These are phyloP conservation scores for Oscheius sp. DNA, from an alignment of 2,888 invertebrate species.

Conservation along the genomic window DNA sequence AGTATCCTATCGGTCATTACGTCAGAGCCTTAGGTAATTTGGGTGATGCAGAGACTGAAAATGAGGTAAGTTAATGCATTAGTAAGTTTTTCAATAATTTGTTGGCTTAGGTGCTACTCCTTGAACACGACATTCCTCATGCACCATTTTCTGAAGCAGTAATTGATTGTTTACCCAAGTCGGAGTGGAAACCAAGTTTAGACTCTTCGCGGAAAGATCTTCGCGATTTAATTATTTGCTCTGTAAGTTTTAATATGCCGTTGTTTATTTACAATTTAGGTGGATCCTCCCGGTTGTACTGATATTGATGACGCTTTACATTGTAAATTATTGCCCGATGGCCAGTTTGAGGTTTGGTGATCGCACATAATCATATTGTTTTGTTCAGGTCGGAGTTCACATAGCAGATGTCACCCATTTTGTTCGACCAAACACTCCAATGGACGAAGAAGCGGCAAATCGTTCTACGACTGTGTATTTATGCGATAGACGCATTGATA, in stretches of 20 bases:
- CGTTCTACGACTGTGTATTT: constrained; percentile 91
- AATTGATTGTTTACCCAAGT: constrained; percentile 86
- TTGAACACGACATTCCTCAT: constrained; percentile 97
- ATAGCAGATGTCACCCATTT: constrained; percentile 99
- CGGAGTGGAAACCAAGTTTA: constrained; percentile 71
- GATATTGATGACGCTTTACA: constrained; percentile 99
- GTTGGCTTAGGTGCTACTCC: constrained; percentile 79
- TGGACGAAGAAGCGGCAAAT: constrained; percentile 90
- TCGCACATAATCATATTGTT: background rate
- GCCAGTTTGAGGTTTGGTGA: constrained; percentile 70
- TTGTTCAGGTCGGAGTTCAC: constrained; percentile 80
- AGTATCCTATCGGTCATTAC: constrained; percentile 82
- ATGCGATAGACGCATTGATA: constrained; percentile 83
- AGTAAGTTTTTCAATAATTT: background rate
- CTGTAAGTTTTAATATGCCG: constrained; percentile 46
- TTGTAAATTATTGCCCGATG: constrained; percentile 82
- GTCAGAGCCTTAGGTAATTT: constrained; percentile 90
- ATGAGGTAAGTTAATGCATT: constrained; percentile 80
- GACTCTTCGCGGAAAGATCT: constrained; percentile 83
- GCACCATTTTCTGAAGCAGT: constrained; percentile 94
- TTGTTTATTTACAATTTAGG: constrained; percentile 10
- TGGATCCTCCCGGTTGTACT: constrained; percentile 93
- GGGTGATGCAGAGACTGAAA: constrained; percentile 94
- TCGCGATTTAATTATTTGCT: constrained; percentile 85
- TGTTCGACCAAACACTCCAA: constrained; percentile 84